These are phyloP conservation scores for Abramis brama DNA, from an alignment of 2,113 vertebrate species.

Conservation along the genomic window DNA sequence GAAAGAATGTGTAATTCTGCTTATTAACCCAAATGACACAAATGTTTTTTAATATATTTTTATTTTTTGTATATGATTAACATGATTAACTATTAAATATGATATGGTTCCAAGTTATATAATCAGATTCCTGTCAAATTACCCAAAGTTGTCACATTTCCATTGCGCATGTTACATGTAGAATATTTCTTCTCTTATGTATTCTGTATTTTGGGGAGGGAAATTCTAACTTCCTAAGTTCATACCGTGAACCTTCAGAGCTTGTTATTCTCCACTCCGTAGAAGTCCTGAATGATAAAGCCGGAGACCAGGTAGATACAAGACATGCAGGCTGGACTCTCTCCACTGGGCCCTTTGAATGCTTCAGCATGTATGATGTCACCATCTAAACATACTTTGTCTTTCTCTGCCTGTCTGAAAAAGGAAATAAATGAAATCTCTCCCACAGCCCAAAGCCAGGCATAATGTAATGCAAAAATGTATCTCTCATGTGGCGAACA, in stretches of 20 bases:
- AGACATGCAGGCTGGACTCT: slow-evolving; percentile 47
- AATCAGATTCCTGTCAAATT: background rate
- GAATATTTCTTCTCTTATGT: background rate
- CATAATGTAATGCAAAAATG: slow-evolving; percentile 31
- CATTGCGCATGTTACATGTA: background rate
- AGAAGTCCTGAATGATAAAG: slow-evolving; percentile 43
- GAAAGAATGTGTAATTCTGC: background rate
- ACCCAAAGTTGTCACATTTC: background rate
- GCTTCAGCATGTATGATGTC: slow-evolving; percentile 55
- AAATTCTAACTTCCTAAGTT: background rate
- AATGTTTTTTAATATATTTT: background rate
- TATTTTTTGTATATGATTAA: background rate
- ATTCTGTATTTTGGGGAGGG: background rate
- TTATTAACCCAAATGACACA: background rate
- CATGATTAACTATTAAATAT: background rate
- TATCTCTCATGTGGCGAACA: slow-evolving; percentile 12
- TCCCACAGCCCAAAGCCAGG: slow-evolving; percentile 40
- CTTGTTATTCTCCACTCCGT: background rate
- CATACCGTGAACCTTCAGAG: slow-evolving; percentile 29
- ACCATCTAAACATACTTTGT: slow-evolving; percentile 43
- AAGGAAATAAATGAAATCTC: slow-evolving; percentile 31
- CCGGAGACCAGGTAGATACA: slow-evolving; percentile 52
- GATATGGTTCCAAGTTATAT: background rate
- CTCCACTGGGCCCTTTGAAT: slow-evolving; percentile 52
- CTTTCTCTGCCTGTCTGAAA: slow-evolving; percentile 30